A percentile compares a stretch with the other conserved stretches of the same genome.
Evolutionary conservation across 2,888 invertebrate species (phyloP).

Genomic region (Erpobdella octoculata): DNA sequence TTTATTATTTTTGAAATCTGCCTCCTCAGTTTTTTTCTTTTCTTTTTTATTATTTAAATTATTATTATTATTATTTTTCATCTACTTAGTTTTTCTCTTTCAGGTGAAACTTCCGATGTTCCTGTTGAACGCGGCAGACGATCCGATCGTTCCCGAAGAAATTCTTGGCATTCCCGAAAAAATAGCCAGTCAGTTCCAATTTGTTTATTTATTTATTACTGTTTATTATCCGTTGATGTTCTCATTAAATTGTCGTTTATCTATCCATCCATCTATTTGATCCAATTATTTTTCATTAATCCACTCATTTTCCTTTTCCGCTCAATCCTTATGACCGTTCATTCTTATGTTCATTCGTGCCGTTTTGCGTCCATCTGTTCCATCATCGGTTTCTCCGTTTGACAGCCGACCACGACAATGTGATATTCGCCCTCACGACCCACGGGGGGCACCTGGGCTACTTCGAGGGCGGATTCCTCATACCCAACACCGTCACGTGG

Average conservation of each 20-base stretch:
- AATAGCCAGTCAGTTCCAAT: conserved; percentile 71
- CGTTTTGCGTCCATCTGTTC: too few species aligned
- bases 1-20: too few species aligned
- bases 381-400: too few species aligned
- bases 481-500: conserved; percentile 80
- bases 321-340: too few species aligned
- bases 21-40: too few species aligned
- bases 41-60: not conserved
- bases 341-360: too few species aligned
- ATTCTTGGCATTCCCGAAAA: conserved; percentile 67
- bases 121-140: conserved; percentile 81
- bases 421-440: conserved; percentile 69
- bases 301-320: too few species aligned
- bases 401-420: conserved; percentile 44
- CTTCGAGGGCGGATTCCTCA: conserved; percentile 78
- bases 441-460: conserved; percentile 92
- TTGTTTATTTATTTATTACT: too few species aligned
- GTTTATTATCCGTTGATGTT: too few species aligned
- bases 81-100: not conserved
- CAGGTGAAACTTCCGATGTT: conserved; percentile 74
- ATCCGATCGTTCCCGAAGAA: conserved; percentile 77
- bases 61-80: not conserved
- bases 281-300: too few species aligned
- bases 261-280: too few species aligned
- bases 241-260: too few species aligned